Percentiles rank a stretch among this genome's conserved stretches.
Evolutionary conservation across 2,888 invertebrate genomes (phyloP).

Genomic region (Drosophila conformis): DNA sequence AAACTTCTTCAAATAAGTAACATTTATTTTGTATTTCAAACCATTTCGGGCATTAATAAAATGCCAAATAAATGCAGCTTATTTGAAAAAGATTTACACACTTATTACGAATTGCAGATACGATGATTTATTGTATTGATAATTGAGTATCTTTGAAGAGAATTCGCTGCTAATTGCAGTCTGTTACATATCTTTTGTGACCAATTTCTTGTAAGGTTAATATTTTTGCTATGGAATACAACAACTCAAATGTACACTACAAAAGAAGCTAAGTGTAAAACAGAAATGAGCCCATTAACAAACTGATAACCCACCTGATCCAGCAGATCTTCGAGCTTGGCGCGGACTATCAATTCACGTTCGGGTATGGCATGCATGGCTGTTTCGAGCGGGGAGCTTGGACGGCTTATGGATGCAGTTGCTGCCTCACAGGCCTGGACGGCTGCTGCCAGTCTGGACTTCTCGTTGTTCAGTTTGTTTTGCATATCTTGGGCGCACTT

Average conservation of each 20-base stretch:
- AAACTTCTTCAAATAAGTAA: neutral
- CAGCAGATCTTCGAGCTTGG: conserved; percentile 94
- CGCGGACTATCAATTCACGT: conserved; percentile 93
- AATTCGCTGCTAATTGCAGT: neutral
- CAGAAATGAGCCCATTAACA: neutral
- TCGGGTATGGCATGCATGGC: conserved; percentile 94
- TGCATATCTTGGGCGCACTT: conserved; percentile 92
- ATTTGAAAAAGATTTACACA: neutral
- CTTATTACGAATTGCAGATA: neutral
- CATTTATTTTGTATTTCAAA: too few relatives aligned
- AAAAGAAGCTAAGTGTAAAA: neutral
- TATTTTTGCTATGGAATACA: conserved; percentile 4
- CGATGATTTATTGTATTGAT: too few relatives aligned
- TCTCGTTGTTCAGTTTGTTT: conserved; percentile 95
- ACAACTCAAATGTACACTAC: conserved; percentile 14
- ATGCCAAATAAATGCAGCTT: neutral
- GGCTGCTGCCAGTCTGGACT: conserved; percentile 92
- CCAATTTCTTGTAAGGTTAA: conserved; percentile 3
- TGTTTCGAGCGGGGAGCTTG: conserved; percentile 94
- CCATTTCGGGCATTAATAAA: neutral
- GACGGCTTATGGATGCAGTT: conserved; percentile 95
- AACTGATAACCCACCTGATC: conserved; percentile 90
- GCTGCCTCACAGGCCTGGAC: conserved; percentile 97
- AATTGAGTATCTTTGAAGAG: neutral
- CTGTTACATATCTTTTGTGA: neutral